Evolutionary conservation across 1,140 invertebrate species (phyloP), one percentile per base, ranked within the genome.

Genomic region (Leptestheria dahalacensis): DNA sequence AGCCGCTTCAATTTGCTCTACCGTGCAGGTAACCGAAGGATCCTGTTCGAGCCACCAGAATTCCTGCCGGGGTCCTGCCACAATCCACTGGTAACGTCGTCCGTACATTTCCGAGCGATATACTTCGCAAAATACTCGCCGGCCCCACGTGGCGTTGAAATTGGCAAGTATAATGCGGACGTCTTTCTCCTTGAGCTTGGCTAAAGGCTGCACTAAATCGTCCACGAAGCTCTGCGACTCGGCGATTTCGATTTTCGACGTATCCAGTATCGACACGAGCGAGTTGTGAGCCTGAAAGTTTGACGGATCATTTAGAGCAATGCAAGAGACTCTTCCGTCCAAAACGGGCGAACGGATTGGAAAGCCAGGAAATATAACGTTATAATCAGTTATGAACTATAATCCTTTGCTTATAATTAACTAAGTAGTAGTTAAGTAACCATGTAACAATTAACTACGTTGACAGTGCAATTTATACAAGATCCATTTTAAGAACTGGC

Each of bases 81-180:
- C 86, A 0, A 98, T 81, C 96, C 96, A 99, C 67, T 97, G 91
- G 75, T 97, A 97, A 62, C 91, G 86, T 2, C 86, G 74, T 0
- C 93, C 93, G 67, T 83, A 94, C 83, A 97, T 73, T 18, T 73
- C 72, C 26, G 72, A 65, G 46, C 70, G 66, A 62, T 72, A 78
- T 51, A 91, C 92, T 70, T 93, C 87, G 71, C 95, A 99, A 69
- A 98, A 96, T 57, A 97, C 88, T 65, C 82, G 80, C 53, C 90
- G 77, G 0, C 93, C 94, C 87, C 92, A 94, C 28, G 82, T 81
- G 70, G 96, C 90, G 72, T 95, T 90, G 71, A 98, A 97, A 74
- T 97, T 97, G 6, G 92, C 93, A 60, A 97, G 74, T 65, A 99
- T 95, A 49, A 99, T 94, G 51, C 95, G 79, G 4, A 94, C 87